phyloP scores from a whole-genome alignment of 2,797 vertebrate species.

The Gephyroberyx darwinii region DNA sequence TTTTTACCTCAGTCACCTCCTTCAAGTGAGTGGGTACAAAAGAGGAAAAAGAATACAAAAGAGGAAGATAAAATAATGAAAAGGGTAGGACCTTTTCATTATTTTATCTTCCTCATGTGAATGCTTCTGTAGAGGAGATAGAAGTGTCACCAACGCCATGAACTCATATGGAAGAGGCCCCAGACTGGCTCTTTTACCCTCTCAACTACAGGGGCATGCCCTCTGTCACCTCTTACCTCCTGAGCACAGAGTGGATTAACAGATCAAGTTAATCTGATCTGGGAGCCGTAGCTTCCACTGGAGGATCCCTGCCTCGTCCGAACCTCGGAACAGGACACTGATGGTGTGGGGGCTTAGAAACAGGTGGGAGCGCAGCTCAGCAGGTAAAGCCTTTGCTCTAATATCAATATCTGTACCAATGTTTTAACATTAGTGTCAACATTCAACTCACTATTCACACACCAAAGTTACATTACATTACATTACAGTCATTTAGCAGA shows the following conservation, averaged over 20 bases:
- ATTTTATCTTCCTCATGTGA: no score
- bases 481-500: no score
- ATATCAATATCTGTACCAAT: not conserved
- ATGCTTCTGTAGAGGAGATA: not conserved
- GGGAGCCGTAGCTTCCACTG: slow-evolving; percentile 1
- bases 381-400: not conserved
- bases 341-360: not conserved
- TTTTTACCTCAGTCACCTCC: not conserved
- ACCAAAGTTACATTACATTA: no score
- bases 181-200: not conserved
- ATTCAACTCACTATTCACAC: not conserved
- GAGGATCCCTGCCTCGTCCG: slow-evolving; percentile 6
- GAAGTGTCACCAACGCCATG: not conserved
- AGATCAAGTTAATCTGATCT: slow-evolving; percentile 54
- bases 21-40: not conserved
- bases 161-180: not conserved
- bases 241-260: slow-evolving; percentile 46
- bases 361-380: slow-evolving; percentile 15
- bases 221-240: not conserved
- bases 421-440: not conserved
- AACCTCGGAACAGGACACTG: not conserved
- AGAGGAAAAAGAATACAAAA: no score
- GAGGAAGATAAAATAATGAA: no score
- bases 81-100: no score
- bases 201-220: not conserved